phyloP scores from a whole-genome alignment of 2,888 invertebrate genomes.

The Sicus ferrugineus region DNA sequence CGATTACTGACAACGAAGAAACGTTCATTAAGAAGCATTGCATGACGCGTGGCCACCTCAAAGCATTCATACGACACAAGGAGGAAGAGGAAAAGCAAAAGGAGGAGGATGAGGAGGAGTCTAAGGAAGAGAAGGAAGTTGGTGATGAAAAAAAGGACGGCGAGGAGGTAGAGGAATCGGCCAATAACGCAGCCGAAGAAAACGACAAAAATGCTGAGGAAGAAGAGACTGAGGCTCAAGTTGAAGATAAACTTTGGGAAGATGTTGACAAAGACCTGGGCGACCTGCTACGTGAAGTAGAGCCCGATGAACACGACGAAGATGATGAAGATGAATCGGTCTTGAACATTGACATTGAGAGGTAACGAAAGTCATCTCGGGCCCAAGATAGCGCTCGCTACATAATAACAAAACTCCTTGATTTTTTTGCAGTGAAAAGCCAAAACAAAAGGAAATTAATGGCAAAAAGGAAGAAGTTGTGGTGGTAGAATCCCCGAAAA shows the following conservation, averaged over 20 bases:
- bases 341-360: slow-evolving; percentile 65
- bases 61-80: slow-evolving; percentile 79
- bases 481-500: background rate
- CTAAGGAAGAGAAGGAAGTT: slow-evolving; percentile 43
- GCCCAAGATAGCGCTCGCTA: background rate
- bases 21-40: slow-evolving; percentile 76
- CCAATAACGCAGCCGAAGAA: slow-evolving; percentile 67
- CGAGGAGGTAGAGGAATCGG: slow-evolving; percentile 68
- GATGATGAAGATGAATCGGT: slow-evolving; percentile 72
- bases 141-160: slow-evolving; percentile 65
- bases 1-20: slow-evolving; percentile 69
- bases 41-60: slow-evolving; percentile 77
- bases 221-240: slow-evolving; percentile 67
- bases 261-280: slow-evolving; percentile 84
- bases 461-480: slow-evolving; percentile 47
- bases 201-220: slow-evolving; percentile 63
- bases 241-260: slow-evolving; percentile 79
- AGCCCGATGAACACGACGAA: slow-evolving; percentile 71
- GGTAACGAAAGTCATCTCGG: slow-evolving; percentile 58
- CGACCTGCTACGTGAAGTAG: slow-evolving; percentile 76
- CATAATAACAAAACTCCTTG: background rate
- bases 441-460: slow-evolving; percentile 58
- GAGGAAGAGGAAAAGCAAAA: slow-evolving; percentile 76
- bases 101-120: slow-evolving; percentile 45
- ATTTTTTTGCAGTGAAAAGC: slow-evolving; percentile 67